Evolutionary conservation across 2,888 invertebrate genomes (phyloP).

Genomic region (Torymus tubicola): DNA sequence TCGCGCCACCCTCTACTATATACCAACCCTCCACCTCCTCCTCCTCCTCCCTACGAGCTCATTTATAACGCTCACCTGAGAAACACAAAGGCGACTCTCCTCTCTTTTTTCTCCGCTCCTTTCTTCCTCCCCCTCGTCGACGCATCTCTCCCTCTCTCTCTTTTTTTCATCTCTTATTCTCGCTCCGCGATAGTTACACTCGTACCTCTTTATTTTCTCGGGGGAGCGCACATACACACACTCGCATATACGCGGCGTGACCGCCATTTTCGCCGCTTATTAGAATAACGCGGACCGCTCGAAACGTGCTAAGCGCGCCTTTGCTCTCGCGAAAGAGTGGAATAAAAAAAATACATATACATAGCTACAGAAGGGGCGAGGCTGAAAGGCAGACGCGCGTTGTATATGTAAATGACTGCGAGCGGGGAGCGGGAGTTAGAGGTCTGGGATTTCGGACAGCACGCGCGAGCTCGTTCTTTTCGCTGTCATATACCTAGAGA

Average conservation of each 20-base stretch:
- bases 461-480: not conserved
- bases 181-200: constrained; percentile 46
- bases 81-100: constrained; percentile 71
- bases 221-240: constrained; percentile 9
- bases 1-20: constrained; percentile 60
- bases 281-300: constrained; percentile 38
- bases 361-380: not conserved
- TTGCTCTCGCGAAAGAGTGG: not conserved
- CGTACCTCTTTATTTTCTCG: constrained; percentile 56
- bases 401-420: constrained; percentile 5
- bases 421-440: not conserved
- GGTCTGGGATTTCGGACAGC: not conserved
- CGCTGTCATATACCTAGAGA: not conserved
- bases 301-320: no score
- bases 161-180: constrained; percentile 45
- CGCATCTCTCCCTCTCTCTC: no score
- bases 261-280: constrained; percentile 37
- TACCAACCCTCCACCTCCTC: constrained; percentile 36
- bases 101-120: constrained; percentile 20
- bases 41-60: constrained; percentile 64
- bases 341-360: not conserved
- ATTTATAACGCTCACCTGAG: constrained; percentile 74
- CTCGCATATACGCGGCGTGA: not conserved
- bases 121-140: no score
- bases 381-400: not conserved